These are phyloP conservation scores for Marcusenius ussheri DNA, from an alignment of 2,113 vertebrate species.

Conservation along the genomic window DNA sequence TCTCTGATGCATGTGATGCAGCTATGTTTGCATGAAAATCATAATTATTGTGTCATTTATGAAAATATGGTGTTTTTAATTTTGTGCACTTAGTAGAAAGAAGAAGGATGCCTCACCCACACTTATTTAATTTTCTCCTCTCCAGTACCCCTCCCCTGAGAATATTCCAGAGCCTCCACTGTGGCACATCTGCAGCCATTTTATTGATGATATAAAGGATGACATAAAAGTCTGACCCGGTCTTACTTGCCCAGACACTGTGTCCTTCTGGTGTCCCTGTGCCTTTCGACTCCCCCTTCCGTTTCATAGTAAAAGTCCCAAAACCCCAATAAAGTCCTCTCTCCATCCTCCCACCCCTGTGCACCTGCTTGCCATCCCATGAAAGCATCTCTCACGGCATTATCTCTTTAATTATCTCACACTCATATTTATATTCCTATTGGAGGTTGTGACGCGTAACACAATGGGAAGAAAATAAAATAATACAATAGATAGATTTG, in stretches of 20 bases:
- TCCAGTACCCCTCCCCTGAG: background rate
- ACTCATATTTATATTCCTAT: background rate
- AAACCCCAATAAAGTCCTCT: background rate
- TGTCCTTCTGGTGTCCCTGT: background rate
- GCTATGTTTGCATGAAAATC: background rate
- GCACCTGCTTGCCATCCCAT: background rate
- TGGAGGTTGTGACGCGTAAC: background rate
- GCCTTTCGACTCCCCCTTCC: background rate
- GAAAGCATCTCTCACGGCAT: background rate
- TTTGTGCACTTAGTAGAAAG: background rate
- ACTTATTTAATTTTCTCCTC: background rate
- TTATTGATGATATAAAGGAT: background rate
- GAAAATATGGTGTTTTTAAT: too few species aligned
- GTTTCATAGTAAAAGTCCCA: background rate
- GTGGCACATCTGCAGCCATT: background rate
- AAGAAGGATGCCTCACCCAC: background rate
- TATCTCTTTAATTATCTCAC: background rate
- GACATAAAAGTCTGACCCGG: background rate
- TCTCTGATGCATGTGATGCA: background rate
- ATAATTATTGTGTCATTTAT: background rate
- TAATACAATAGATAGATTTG: background rate
- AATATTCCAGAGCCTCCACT: background rate
- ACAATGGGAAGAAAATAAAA: background rate
- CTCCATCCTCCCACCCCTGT: background rate
- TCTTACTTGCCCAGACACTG: background rate